A percentile compares a stretch with the other conserved stretches of the same genome.
Conservation (phyloP, 2,888 invertebrate genomes). For the Microplitis manilae region DNA sequence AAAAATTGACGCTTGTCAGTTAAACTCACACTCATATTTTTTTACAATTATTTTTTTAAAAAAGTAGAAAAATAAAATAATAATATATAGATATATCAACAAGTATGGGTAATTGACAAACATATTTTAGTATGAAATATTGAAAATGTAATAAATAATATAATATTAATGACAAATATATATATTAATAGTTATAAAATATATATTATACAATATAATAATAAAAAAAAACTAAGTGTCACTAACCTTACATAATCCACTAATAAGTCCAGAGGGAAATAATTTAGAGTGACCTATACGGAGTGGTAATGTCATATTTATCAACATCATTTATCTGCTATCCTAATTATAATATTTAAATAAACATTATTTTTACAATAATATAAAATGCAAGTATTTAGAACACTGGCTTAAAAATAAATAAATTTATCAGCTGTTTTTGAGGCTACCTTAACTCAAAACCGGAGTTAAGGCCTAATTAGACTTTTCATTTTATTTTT, state of each 20-base stretch:
- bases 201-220: neutral
- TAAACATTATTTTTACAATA: neutral
- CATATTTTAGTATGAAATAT: too few relatives aligned
- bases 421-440: neutral
- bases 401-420: neutral
- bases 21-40: too few relatives aligned
- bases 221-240: conserved; percentile 29
- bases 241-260: conserved; percentile 66
- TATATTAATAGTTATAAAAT: neutral
- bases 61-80: too few relatives aligned
- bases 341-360: neutral
- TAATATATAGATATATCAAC: too few relatives aligned
- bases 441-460: neutral
- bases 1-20: too few relatives aligned
- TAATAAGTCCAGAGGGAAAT: conserved; percentile 32
- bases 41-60: too few relatives aligned
- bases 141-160: neutral
- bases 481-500: neutral
- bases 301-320: conserved; percentile 2
- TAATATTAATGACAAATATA: neutral
- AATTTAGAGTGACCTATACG: neutral
- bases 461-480: neutral
- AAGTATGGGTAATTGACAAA: too few relatives aligned
- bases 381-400: neutral
- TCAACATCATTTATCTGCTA: neutral